Base-by-base conservation (phyloP, 2,113 vertebrate species). In the Mirounga angustirostris region DNA sequence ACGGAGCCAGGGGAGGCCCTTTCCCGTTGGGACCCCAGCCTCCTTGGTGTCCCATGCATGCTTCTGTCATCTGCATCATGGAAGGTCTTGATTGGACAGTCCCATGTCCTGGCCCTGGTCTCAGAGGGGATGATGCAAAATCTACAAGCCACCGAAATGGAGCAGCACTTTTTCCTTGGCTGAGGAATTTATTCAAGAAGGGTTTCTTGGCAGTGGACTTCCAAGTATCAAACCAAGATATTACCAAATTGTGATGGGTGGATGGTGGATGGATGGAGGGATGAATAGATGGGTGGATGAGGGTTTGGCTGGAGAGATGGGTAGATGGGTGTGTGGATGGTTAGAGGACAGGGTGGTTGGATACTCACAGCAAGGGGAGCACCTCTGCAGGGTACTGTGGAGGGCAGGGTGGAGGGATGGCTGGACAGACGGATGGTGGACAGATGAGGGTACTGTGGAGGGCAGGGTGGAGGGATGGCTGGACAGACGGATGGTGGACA, bases 251-350 rank as follows among this genome's bases (percentile, higher is more conserved):
- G 26, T 82, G 19, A 0, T 33, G 24, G 63, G 14, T 24, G 52
- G 50, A 13, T 50, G 46, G 0, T 33, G 3, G n/a, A 26, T 33
- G 43, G 33, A 26, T 22, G 7, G 3, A 22, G 6, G 52, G 16
- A 5, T 76, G 16, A 3, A 4, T 1, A 6, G 1, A 10, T 3
- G 33, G 7, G 0, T 14, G 5, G 6, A 1, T 5, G 24, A 54
- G 4, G 26, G 7, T 40, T 19, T 28, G 18, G 58, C 2, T 30
- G 18, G 26, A 40, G 4, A 15, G 21, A 3, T 10, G 19, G 26
- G 14, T 28, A 26, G 33, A 9, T 5, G 7, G 69, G 3, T 76
- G 0, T 2, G 22, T 28, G 5, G 26, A 2, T 33, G 4, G 73
- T 24, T 46, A 16, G 21, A 4, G 26, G 83, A 30, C 9, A 19